Conservation (phyloP, 2,888 invertebrate species). For the Pristionchus fissidentatus region DNA sequence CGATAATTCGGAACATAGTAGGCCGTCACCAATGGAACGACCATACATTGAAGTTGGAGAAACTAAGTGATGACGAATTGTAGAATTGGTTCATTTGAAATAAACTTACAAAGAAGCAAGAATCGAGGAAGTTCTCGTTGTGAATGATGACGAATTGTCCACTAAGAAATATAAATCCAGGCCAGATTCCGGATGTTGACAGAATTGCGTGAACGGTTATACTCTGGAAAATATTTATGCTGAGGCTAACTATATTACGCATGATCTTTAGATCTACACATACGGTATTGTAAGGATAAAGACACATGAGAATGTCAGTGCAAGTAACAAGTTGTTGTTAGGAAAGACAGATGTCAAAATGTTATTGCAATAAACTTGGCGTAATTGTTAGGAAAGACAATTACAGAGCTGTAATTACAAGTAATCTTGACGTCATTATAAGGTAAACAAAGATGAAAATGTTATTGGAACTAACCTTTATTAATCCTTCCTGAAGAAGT, state of each 20-base stretch:
- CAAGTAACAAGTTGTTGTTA: too few relatives aligned
- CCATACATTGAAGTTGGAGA: slow-evolving; percentile 4
- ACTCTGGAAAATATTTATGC: too few relatives aligned
- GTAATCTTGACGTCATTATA: too few relatives aligned
- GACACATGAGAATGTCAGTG: too few relatives aligned
- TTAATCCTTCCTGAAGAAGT: background rate
- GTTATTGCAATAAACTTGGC: too few relatives aligned
- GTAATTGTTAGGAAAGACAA: too few relatives aligned
- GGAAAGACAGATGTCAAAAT: too few relatives aligned
- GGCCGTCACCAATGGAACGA: background rate
- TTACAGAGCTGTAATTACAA: background rate
- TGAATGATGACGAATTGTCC: background rate
- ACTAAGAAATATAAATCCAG: slow-evolving; percentile 1
- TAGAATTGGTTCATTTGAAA: background rate
- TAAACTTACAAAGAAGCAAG: background rate
- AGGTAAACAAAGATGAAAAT: too few relatives aligned
- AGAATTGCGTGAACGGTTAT: background rate
- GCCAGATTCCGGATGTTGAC: background rate
- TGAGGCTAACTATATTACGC: too few relatives aligned
- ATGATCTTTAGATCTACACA: too few relatives aligned
- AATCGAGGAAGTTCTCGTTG: slow-evolving; percentile 9
- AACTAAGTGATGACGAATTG: background rate
- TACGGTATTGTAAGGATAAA: too few relatives aligned
- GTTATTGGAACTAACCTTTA: background rate
- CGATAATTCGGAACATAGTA: slow-evolving; percentile 5